Conservation (phyloP, 2,113 vertebrate genomes). For the Rattus rattus region DNA sequence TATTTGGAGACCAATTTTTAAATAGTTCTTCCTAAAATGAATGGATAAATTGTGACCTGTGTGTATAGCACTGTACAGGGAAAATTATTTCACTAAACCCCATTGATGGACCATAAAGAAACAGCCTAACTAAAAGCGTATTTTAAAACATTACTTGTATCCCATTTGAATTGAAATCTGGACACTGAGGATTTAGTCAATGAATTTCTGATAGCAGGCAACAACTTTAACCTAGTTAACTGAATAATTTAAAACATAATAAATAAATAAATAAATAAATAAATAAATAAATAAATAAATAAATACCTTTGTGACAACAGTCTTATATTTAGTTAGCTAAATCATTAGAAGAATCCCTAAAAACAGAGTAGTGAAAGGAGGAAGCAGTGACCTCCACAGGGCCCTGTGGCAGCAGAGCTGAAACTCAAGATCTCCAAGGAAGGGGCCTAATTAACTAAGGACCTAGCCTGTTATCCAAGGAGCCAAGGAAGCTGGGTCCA, state of each 20-base stretch:
- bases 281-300: neutral
- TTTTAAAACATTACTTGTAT: neutral
- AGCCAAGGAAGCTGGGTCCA: neutral
- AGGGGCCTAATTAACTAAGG: neutral
- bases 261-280: neutral
- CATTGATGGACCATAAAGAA: neutral
- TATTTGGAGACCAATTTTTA: neutral
- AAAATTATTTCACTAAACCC: neutral
- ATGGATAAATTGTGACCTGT: neutral
- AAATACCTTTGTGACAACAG: neutral
- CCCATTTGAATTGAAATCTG: neutral
- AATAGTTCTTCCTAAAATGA: neutral
- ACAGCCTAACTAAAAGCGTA: neutral
- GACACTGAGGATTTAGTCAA: neutral
- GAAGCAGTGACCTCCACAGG: neutral
- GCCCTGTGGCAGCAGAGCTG: neutral
- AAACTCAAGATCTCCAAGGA: neutral
- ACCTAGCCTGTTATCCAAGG: neutral
- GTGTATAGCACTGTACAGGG: neutral
- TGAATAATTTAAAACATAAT: neutral
- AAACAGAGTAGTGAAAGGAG: neutral
- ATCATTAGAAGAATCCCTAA: neutral
- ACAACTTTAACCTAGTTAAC: neutral
- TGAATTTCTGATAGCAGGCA: neutral
- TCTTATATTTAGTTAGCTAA: neutral